Conservation (phyloP, 1,140 invertebrate genomes). For the Drosophila grimshawi region DNA sequence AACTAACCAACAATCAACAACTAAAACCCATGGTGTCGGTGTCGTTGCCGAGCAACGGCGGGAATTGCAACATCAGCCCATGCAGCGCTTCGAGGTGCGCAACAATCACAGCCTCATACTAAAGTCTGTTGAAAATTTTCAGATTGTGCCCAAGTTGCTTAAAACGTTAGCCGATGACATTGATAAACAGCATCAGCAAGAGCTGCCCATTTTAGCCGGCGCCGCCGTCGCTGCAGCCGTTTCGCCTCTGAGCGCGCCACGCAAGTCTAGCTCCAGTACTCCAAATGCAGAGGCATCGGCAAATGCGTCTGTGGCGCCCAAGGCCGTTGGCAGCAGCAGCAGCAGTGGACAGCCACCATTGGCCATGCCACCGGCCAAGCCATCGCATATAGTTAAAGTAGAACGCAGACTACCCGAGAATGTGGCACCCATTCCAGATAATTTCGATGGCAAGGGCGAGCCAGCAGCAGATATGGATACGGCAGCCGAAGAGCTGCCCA, state of each 20-base stretch:
- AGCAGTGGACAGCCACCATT: constrained; percentile 67
- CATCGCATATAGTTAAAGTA: constrained; percentile 22
- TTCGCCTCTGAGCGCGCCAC: constrained; percentile 68
- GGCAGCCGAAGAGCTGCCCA: constrained; percentile 68
- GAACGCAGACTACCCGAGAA: constrained; percentile 79
- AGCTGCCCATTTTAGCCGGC: constrained; percentile 52
- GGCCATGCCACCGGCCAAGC: constrained; percentile 68
- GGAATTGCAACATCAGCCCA: constrained; percentile 20
- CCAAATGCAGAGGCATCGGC: constrained; percentile 33
- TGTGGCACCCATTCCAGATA: constrained; percentile 81
- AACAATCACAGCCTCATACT: constrained; percentile 79
- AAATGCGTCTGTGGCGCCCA: constrained; percentile 58
- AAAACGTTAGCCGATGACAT: constrained; percentile 38
- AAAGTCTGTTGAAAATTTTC: constrained; percentile 85
- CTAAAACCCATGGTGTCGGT: constrained; percentile 47
- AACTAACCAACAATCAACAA: constrained; percentile 60
- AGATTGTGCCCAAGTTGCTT: constrained; percentile 75
- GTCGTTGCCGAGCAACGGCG: constrained; percentile 31
- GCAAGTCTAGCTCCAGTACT: constrained; percentile 54
- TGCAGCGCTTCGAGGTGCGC: constrained; percentile 47
- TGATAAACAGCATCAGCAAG: constrained; percentile 53
- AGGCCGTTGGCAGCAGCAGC: constrained; percentile 53
- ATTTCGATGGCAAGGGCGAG: constrained; percentile 72
- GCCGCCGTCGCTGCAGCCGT: constrained; percentile 38
- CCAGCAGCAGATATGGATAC: constrained; percentile 53